Conservation (phyloP, 2,888 invertebrate species). For the Byasa hedistus region DNA sequence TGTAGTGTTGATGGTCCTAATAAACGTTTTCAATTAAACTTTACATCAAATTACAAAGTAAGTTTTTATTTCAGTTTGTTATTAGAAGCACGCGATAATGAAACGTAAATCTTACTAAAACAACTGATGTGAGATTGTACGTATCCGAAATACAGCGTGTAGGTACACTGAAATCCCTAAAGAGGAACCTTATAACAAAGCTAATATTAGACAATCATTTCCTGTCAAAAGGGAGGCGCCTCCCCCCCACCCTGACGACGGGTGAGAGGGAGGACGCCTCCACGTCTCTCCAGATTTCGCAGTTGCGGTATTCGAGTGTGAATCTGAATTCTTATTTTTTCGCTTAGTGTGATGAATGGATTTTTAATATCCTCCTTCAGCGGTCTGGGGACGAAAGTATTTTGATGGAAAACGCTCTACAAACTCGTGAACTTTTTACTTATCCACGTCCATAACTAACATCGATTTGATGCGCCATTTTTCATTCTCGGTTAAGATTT, state of each 20-base stretch:
- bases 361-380: constrained; percentile 74
- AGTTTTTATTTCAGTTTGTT: not conserved
- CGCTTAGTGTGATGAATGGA: constrained; percentile 70
- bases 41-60: too few species aligned
- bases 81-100: not conserved
- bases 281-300: constrained; percentile 73
- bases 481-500: constrained; percentile 8
- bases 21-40: too few species aligned
- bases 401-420: constrained; percentile 58
- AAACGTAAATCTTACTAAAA: not conserved
- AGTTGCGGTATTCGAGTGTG: constrained; percentile 70
- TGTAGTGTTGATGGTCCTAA: not conserved
- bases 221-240: constrained; percentile 75
- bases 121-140: constrained; percentile 15
- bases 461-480: constrained; percentile 17
- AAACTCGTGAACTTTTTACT: constrained; percentile 1
- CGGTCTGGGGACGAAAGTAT: constrained; percentile 52
- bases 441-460: constrained; percentile 7
- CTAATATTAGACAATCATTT: constrained; percentile 80
- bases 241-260: constrained; percentile 52
- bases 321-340: constrained; percentile 74
- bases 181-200: constrained; percentile 77
- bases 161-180: constrained; percentile 55
- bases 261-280: constrained; percentile 59
- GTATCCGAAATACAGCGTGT: constrained; percentile 30